Conservation (phyloP, 2,888 invertebrate species). For the Plemyria rubiginata region DNA sequence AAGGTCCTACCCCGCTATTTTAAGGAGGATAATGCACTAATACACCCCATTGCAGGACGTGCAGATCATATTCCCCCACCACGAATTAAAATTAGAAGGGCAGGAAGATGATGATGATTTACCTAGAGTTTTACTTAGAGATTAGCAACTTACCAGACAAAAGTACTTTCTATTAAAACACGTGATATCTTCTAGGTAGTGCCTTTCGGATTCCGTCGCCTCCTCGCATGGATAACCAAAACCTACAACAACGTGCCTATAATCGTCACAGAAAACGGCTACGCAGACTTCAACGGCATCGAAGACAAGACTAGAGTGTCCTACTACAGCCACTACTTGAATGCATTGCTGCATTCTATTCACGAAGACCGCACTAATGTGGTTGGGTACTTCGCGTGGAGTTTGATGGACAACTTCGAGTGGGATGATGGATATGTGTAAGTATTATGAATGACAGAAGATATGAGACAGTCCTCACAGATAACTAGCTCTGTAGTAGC, state of each 20-base stretch:
- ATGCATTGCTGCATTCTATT: conserved; percentile 77
- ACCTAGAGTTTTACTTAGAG: no score
- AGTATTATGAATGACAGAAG: conserved; percentile 56
- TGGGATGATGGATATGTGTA: conserved; percentile 91
- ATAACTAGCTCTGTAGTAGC: no score
- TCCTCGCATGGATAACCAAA: conserved; percentile 82
- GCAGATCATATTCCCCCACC: no score
- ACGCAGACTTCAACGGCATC: conserved; percentile 79
- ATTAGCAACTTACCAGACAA: no score
- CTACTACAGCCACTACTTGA: conserved; percentile 83
- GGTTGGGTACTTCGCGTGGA: conserved; percentile 91
- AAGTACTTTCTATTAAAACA: no score
- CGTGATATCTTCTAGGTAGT: conserved; percentile 68
- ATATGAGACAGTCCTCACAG: no score
- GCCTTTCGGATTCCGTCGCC: conserved; percentile 84
- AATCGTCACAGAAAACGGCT: conserved; percentile 84
- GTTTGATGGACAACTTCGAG: conserved; percentile 93
- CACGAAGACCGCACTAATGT: conserved; percentile 87
- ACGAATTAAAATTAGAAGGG: no score
- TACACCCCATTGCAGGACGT: no score
- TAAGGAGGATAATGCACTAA: no score
- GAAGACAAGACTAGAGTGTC: conserved; percentile 84
- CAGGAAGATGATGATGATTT: no score
- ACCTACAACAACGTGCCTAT: conserved; percentile 81
- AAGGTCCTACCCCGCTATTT: no score